A percentile compares a stretch with the other conserved stretches of the same genome.
phyloP scores from a whole-genome alignment of 2,888 invertebrate species.

The Cryptosula pallasiana region DNA sequence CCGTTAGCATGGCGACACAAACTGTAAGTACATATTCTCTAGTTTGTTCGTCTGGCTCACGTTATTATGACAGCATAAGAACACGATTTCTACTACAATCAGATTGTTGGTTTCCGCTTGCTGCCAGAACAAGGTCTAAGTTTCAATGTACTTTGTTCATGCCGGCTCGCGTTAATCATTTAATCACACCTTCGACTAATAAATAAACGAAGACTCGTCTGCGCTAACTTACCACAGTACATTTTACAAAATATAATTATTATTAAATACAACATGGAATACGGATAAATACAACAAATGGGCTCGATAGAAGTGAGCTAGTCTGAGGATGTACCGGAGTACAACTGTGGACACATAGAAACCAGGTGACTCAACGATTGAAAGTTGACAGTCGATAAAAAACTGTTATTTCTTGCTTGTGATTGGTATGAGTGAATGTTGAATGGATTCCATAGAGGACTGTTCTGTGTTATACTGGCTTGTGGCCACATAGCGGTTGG shows the following conservation, averaged over 20 bases:
- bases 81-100: background rate
- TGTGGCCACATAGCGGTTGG: slow-evolving; percentile 51
- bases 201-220: background rate
- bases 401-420: background rate
- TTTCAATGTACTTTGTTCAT: slow-evolving; percentile 12
- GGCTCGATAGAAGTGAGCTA: background rate
- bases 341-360: background rate
- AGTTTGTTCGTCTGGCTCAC: slow-evolving; percentile 24
- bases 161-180: slow-evolving; percentile 22
- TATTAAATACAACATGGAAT: background rate
- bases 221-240: background rate
- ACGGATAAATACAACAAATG: too few species aligned
- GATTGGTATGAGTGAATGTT: background rate
- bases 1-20: slow-evolving; percentile 15
- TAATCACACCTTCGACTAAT: background rate
- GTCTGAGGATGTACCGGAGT: background rate
- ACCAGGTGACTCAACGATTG: background rate
- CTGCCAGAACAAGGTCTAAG: background rate
- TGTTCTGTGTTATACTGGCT: background rate
- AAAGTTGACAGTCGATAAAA: slow-evolving; percentile 5
- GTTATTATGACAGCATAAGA: slow-evolving; percentile 3
- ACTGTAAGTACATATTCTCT: slow-evolving; percentile 1
- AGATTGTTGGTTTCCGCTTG: slow-evolving; percentile 7
- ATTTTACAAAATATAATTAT: background rate
- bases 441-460: slow-evolving; percentile 3